Evolutionary conservation across 2,888 invertebrate species (phyloP), one percentile per base, ranked within the genome.

Genomic region (Parnassius smintheus): DNA sequence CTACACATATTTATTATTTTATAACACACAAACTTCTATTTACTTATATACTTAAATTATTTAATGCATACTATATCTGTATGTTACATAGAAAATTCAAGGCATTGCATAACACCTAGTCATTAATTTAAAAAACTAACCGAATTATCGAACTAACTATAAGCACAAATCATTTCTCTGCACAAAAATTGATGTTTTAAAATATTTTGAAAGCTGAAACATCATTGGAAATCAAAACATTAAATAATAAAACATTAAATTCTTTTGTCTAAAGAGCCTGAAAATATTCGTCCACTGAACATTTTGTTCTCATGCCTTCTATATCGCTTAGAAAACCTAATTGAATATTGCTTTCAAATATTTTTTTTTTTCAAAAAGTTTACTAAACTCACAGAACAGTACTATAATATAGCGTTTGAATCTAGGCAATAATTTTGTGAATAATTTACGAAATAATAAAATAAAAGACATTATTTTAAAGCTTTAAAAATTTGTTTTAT

Each of bases 401-500:
- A 84, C 82, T 82, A 77, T 13, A 9, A 13, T 76, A 75, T 74
- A 64, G 53, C 59, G 75, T 76, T 81, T 72, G 70, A 77, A 77
- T 75, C 73, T 82, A 83, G 77, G 78, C 81, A 80, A 82, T 83
- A 83, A 72, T 56, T 77, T 75, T 84, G 77, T 78, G 73, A 79
- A 78, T 80, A 81, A 81, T 75, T 73, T 59, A 63, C 65, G 76
- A 79, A 81, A 81, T 79, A 82, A 81, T 83, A 75, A 88, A 91
- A 89, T 90, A 91, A 91, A 91, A 91, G 91, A 91, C 91, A 91
- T 86, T 90, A 88, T 89, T 88, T 86, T 90, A 88, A 89, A 85
- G 78, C 77, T 78, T 76, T 67, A 65, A 67, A 7, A 62, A 71
- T 68, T 74, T 70, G 75, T 86, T 86, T 85, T 82, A 85, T 84